Conservation (phyloP, 2,888 invertebrate genomes). For the Limnephilus rhombicus region DNA sequence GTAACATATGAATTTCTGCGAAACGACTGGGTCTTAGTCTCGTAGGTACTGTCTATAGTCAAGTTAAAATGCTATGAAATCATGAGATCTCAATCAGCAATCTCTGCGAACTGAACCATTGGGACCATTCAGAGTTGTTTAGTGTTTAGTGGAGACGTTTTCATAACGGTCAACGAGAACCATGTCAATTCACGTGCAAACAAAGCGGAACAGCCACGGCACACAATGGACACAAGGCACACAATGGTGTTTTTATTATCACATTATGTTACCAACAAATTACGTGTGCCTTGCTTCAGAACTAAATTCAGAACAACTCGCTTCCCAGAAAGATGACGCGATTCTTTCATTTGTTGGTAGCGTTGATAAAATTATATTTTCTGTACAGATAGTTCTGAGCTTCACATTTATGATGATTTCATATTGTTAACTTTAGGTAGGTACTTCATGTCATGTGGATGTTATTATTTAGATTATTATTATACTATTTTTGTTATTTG, state of each 20-base stretch:
- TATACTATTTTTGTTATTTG: too few relatives aligned
- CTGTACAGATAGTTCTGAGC: too few relatives aligned
- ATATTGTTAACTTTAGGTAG: neutral
- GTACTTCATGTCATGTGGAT: too few relatives aligned
- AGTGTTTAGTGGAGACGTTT: neutral
- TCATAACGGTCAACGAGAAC: neutral
- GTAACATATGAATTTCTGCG: too few relatives aligned
- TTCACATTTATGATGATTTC: neutral
- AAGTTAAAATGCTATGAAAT: neutral
- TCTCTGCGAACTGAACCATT: neutral
- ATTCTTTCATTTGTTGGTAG: neutral
- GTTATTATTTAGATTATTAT: too few relatives aligned
- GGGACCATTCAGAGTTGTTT: neutral
- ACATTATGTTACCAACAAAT: neutral
- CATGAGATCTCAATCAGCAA: neutral
- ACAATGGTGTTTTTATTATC: constrained; percentile 1
- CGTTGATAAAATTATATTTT: neutral
- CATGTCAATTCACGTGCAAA: neutral
- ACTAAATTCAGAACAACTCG: neutral
- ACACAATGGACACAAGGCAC: too few relatives aligned
- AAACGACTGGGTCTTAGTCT: neutral
- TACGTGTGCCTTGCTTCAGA: neutral
- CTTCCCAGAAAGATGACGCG: neutral
- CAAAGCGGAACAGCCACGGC: neutral
- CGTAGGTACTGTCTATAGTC: neutral